Conservation (phyloP, 2,888 invertebrate genomes). For the Drosophila algonquin region DNA sequence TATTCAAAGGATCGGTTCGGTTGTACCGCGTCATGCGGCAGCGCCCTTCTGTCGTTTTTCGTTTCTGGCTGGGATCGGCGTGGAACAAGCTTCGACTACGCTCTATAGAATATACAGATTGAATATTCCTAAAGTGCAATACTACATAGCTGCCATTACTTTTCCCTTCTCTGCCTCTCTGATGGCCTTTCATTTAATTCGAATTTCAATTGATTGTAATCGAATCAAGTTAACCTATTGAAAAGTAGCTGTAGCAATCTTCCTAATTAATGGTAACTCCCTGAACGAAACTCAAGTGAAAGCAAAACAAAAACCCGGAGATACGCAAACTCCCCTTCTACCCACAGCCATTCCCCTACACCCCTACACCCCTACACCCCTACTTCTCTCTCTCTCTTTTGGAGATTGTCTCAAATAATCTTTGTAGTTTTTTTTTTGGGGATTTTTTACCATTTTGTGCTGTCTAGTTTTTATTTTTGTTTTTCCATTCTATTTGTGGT, state of each 20-base stretch:
- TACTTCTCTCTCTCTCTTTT: slow-evolving; percentile 6
- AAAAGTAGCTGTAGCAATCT: neutral
- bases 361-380: slow-evolving; percentile 10
- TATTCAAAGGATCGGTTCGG: too few relatives aligned
- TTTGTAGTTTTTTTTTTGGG: slow-evolving; percentile 12
- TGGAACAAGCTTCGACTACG: too few relatives aligned
- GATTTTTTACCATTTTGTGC: slow-evolving; percentile 7
- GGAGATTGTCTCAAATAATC: slow-evolving; percentile 27
- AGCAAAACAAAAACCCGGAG: neutral
- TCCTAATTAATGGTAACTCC: neutral
- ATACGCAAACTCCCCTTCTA: neutral
- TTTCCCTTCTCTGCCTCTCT: neutral
- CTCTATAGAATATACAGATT: too few relatives aligned
- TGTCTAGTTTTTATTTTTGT: slow-evolving; percentile 6
- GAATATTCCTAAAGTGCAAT: too few relatives aligned
- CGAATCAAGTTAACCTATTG: neutral
- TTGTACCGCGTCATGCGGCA: too few relatives aligned
- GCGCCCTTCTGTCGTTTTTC: too few relatives aligned
- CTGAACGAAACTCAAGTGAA: neutral
- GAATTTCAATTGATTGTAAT: neutral
- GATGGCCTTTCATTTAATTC: neutral
- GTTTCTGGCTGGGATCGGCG: too few relatives aligned
- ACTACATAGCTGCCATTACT: too few relatives aligned
- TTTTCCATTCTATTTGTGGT: slow-evolving; percentile 17
- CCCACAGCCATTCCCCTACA: neutral